phyloP scores from a whole-genome alignment of 2,113 vertebrate genomes.

The Corydoras maculifer region DNA sequence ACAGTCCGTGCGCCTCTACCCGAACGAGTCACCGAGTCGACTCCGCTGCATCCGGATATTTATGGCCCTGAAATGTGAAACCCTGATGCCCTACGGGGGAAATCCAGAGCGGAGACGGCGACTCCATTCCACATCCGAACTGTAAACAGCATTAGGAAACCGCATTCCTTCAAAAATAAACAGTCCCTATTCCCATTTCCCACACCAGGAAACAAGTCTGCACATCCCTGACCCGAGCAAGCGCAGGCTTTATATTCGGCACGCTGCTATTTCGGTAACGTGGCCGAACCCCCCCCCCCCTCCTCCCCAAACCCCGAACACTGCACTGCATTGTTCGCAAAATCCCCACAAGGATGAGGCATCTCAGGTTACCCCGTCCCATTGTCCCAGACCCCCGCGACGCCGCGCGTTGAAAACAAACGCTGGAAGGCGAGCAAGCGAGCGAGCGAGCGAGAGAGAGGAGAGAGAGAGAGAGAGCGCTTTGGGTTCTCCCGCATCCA shows the following conservation, averaged over 20 bases:
- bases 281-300: background rate
- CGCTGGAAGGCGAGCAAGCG: background rate
- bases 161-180: background rate
- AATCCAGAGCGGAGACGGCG: too few species aligned
- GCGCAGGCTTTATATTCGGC: background rate
- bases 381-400: conserved; percentile 6
- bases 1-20: too few species aligned
- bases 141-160: background rate
- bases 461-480: background rate
- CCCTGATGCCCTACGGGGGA: too few species aligned
- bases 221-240: background rate
- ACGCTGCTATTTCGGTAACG: background rate
- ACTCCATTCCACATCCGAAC: too few species aligned
- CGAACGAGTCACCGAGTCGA: too few species aligned
- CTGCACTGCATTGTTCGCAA: conserved; percentile 25
- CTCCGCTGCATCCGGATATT: too few species aligned
- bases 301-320: background rate
- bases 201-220: background rate
- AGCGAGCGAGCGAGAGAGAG: background rate
- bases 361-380: conserved; percentile 32
- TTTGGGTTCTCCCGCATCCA: conserved; percentile 9
- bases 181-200: background rate
- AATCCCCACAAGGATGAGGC: conserved; percentile 12
- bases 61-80: too few species aligned
- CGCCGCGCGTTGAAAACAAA: background rate